Base-by-base conservation (phyloP, 2,797 vertebrate species). In the Gymnothorax javanicus region DNA sequence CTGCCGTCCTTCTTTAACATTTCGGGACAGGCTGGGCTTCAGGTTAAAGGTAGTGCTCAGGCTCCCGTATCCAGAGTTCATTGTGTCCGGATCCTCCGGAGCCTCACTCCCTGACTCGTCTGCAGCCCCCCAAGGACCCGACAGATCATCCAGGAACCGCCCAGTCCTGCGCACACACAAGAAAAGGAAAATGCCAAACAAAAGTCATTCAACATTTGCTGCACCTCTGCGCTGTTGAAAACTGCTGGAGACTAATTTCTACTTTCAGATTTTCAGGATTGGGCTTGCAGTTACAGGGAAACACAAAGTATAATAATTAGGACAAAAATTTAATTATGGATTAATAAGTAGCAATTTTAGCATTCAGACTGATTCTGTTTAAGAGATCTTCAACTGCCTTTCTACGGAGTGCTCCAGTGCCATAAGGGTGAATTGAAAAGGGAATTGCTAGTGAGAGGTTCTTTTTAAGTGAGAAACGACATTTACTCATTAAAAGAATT, bases 41-140 rank as follows among this genome's bases (percentile, higher is more conserved):
- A 94, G 52, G n/a, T 75, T 95, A 86, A 97, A 88, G 0, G 86
- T 96, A 27, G 94, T 90, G 82, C 91, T 97, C 84, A 94, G 87
- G 87, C 91, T 91, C 75, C 91, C 90, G 87, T 92, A 89, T 79
- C 91, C 89, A 15, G 90, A 91, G 87, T 84, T 93, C 95, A 96
- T 95, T 43, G 86, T 88, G 89, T 88, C 90, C 82, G 71, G 81
- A 33, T 87, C 88, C 11, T 62, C 54, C 83, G 3, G 15, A 88
- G 54, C 52, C 58, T 89, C 90, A 20, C 33, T 75, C 33, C 84
- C 60, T n/a, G 87, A 52, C 52, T 87, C 85, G 27, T 90, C 90
- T 27, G 85, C 67, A 58, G 87, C 86, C 79, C 79, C 62, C 25
- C 67, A 17, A 25, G 64, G 75, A 43, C 79, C 77, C 73, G 59